Base-by-base conservation (phyloP, 2,113 vertebrate genomes). In the Cepphus grylle region DNA sequence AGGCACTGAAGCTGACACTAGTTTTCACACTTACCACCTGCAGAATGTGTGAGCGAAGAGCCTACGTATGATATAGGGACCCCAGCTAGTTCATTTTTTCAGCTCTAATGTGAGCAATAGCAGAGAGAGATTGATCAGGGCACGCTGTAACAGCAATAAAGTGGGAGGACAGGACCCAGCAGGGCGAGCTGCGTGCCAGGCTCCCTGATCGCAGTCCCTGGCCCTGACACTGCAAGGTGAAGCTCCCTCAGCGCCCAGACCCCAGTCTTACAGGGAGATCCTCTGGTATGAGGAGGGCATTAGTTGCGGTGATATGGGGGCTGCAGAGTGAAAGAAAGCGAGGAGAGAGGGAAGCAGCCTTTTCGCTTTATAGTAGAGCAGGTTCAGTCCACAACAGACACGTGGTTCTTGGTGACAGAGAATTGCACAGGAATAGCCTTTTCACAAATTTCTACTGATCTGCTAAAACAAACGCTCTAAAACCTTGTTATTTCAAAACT, bases 231-330 rank as follows among this genome's bases (percentile, higher is more conserved):
- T 14, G 9, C 20, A 50, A 32, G 81, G 8, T 17, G 34, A 43
- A 84, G 30, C 17, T 58, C 14, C n/a, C 36, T 77, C 52, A 58
- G 23, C 36, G 23, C 9, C 9, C 2, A 3, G 22, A 81, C 19
- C 12, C 5, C 14, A 27, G 12, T 13, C 69, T 53, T 72, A 67
- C 5, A 53, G 26, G 9, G 34, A 72, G 34, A 76, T 25, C 12
- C 14, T 34, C 3, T 0, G 0, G 9, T 52, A 43, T n/a, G 47
- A 5, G 10, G 4, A 71, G 6, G 14, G 2, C 1, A 5, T 9
- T 47, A 42, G 19, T 9, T 55, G 6, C 9, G 6, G 22, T 38
- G 14, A 43, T 32, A 58, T 3, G 12, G 3, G 7, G 8, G 1
- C 8, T 32, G 11, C 45, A 45, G 20, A 58, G 36, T 12, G 78